Base-by-base conservation (phyloP, 1,140 invertebrate genomes). In the Sipha flava region DNA sequence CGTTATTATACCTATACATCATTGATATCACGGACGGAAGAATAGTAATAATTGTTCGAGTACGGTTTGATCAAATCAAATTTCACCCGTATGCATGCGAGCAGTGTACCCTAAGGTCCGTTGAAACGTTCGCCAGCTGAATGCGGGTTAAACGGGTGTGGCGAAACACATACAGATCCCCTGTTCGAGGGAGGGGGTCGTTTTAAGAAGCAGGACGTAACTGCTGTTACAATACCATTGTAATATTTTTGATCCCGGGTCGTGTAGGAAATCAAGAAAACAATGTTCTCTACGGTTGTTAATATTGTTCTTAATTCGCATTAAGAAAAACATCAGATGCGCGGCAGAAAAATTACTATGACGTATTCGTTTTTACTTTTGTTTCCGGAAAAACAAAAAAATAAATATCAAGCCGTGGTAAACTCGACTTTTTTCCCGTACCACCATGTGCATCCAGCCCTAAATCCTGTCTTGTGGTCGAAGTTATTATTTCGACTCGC, bases 391-490 rank as follows among this genome's bases (percentile, higher is more conserved):
- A 40, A 4, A 4, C 4, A 40, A 29, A 29, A 70, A 68, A 70
- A 29, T 43, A 29, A 16, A 16, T 26, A 4, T 2, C 18, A 29
- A 29, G 23, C 21, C 23, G 43, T 47, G 3, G 66, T 23, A 34
- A 3, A 43, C 23, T 47, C 26, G 14, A 47, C 16, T 16, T 47
- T 47, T 52, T 70, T 70, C 26, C 66, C 23, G 43, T 45, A 70
- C 21, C 40, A 26, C 29, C 45, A n/a, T 77, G 73, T 59, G 73
- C 73, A 59, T 29, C 73, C 73, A 57, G 49, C 73, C 52, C 34
- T 59, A 43, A 59, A 57, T 77, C 73, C 73, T 77, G 52, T 77
- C 16, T 77, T 57, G 73, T 26, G 73, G 73, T 77, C 52, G 21
- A 16, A 21, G 72, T 54, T 57, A 54, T 75, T 75, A 73, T 73